phyloP scores from a whole-genome alignment of 2,888 invertebrate genomes.

The Pelosia muscerda region DNA sequence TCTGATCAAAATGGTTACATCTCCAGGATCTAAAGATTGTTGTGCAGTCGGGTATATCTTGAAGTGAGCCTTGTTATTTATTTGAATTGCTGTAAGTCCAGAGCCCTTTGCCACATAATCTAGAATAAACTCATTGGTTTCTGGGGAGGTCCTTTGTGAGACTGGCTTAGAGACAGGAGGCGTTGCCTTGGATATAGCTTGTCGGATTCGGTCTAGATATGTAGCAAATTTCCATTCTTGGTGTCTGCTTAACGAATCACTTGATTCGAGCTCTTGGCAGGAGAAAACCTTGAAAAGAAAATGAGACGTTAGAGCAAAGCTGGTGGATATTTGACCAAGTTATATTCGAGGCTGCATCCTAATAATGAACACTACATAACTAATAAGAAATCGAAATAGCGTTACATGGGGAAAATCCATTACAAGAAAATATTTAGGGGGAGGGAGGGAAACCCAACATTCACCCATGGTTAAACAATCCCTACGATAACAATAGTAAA shows the following conservation, averaged over 20 bases:
- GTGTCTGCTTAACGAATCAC: conserved; percentile 78
- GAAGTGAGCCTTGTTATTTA: conserved; percentile 85
- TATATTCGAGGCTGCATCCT: not conserved
- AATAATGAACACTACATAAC: not conserved
- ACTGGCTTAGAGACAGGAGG: conserved; percentile 75
- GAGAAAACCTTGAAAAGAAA: conserved; percentile 84
- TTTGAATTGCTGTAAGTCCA: conserved; percentile 87
- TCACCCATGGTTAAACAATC: too few species aligned
- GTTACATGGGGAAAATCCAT: too few species aligned
- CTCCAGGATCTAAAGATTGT: conserved; percentile 79
- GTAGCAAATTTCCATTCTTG: conserved; percentile 87
- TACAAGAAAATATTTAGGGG: too few species aligned
- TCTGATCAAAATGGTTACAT: conserved; percentile 80
- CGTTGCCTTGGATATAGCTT: conserved; percentile 75
- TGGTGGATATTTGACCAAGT: not conserved
- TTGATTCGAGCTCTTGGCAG: conserved; percentile 84
- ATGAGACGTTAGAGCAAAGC: not conserved
- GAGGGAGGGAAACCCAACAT: too few species aligned
- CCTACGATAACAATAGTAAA: too few species aligned
- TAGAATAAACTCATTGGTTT: conserved; percentile 75
- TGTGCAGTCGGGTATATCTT: conserved; percentile 87
- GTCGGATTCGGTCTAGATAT: conserved; percentile 83
- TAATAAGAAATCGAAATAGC: too few species aligned
- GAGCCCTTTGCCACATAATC: conserved; percentile 88
- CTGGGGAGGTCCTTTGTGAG: conserved; percentile 72